Percentiles rank a stretch among this genome's conserved stretches.
phyloP scores from a whole-genome alignment of 2,797 vertebrate genomes.

The Emydoidea blandingii region DNA sequence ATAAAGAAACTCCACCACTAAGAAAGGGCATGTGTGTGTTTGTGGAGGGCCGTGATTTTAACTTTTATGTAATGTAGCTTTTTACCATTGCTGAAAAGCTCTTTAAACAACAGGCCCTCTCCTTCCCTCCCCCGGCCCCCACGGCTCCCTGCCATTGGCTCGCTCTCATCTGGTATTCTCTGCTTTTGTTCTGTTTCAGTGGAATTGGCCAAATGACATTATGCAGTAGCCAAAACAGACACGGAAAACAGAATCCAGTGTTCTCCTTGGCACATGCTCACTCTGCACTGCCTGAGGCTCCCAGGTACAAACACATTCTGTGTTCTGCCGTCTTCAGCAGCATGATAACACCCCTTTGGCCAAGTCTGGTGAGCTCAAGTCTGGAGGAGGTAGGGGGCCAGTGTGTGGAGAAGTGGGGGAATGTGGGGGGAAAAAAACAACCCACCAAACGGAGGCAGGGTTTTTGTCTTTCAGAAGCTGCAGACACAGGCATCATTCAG shows the following conservation, averaged over 20 bases:
- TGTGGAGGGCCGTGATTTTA: not conserved
- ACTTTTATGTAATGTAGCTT: not conserved
- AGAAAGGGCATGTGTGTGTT: not conserved
- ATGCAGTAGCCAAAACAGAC: not conserved
- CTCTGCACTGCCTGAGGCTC: not conserved
- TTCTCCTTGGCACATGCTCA: not conserved
- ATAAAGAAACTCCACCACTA: constrained; percentile 5
- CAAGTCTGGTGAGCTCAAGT: not conserved
- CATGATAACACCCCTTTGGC: not conserved
- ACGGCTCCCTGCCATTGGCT: not conserved
- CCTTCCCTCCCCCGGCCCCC: not conserved
- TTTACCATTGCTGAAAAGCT: not conserved
- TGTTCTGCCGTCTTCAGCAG: not conserved
- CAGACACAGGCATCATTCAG: fast-evolving
- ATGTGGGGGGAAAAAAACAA: not conserved
- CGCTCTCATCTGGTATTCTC: not conserved
- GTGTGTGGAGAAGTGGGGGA: not conserved
- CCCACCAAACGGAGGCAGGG: not conserved
- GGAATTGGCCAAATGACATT: constrained; percentile 29
- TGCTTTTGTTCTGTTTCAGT: constrained; percentile 48
- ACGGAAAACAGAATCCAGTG: not conserved
- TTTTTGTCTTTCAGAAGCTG: fast-evolving
- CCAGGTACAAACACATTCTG: not conserved
- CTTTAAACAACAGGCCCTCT: not conserved
- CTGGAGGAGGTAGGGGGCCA: not conserved